These are phyloP conservation scores for Polypterus bichir DNA, from an alignment of 2,113 vertebrate species.

Conservation along the genomic window DNA sequence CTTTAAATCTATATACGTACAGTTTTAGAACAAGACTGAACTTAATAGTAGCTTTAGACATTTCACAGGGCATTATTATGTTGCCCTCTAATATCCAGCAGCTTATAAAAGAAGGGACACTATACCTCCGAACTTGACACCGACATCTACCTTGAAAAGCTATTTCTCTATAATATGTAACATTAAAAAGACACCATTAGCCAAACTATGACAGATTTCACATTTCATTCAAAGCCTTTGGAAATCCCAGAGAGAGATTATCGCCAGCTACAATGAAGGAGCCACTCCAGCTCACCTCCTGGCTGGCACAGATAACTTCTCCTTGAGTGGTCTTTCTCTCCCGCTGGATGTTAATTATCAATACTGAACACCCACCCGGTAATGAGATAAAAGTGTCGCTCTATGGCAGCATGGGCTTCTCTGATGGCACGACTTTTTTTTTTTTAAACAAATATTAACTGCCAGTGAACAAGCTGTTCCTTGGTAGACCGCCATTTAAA, in stretches of 20 bases:
- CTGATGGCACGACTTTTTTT: too few species aligned
- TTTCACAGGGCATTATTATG: too few species aligned
- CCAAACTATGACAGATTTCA: neutral
- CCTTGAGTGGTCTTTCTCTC: constrained; percentile 8
- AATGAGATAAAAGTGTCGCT: constrained; percentile 10
- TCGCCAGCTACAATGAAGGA: constrained; percentile 48
- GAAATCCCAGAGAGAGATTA: constrained; percentile 35
- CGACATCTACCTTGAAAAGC: too few species aligned
- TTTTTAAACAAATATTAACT: neutral
- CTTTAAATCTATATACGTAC: too few species aligned
- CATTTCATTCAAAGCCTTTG: neutral
- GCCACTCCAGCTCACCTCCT: constrained; percentile 31
- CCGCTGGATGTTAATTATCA: constrained; percentile 35
- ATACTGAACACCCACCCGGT: constrained; percentile 17
- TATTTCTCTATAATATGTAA: too few species aligned
- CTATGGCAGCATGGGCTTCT: neutral
- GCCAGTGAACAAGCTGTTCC: constrained; percentile 26
- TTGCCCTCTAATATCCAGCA: too few species aligned
- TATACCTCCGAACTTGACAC: too few species aligned
- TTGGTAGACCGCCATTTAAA: constrained; percentile 11
- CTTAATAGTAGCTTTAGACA: too few species aligned
- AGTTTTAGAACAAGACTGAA: too few species aligned
- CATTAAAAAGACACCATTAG: neutral
- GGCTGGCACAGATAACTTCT: constrained; percentile 49
- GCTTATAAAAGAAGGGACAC: too few species aligned